Base-by-base conservation (phyloP, 2,888 invertebrate species). In the Lapara coniferarum region DNA sequence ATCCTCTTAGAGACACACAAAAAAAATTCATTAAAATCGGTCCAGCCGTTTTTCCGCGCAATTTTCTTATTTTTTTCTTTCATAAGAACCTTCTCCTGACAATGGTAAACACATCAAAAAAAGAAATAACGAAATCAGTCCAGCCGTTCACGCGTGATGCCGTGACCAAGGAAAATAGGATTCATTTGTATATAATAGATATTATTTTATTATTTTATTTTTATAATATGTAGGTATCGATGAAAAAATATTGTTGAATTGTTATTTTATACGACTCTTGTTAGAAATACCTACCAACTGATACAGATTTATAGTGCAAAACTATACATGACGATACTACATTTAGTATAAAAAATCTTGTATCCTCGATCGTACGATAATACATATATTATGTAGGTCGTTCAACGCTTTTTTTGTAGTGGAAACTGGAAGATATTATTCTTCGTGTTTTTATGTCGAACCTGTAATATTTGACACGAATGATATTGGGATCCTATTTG, bases 321-420 rank as follows among this genome's bases (percentile, higher is more conserved):
- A 19, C 13, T 63, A 63, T 13, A 63, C 49, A 49, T 55, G 63
- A 59, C 59, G 6, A 63, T 1, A 19, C 19, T 7, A 53, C 7
- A 46, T 63, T 59, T 44, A 19, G 46, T 49, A 19, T 19, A 19
- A 19, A 63, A 49, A 46, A 19, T 19, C 19, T 46, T 10, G 46
- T 46, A 13, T 13, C 46, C 63, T 46, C 46, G 63, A 19, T 63
- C 13, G 63, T 19, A 10, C 46, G 49, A 63, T 10, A 55, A 55
- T 55, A 55, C 55, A 55, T 55, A 55, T 19, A 55, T 55, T 55
- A 55, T 49, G 2, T 46, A 63, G 49, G 63, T 63, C 63, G 49
- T 63, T 63, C 63, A 63, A 63, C 49, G 49, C 49, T 63, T 63
- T 63, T 63, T 63, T 63, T 63, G 49, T 46, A 63, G 19, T 49